Evolutionary conservation across 2,113 vertebrate genomes (phyloP), one percentile per base, ranked within the genome.

Genomic region (Leptodactylus fuscus): DNA sequence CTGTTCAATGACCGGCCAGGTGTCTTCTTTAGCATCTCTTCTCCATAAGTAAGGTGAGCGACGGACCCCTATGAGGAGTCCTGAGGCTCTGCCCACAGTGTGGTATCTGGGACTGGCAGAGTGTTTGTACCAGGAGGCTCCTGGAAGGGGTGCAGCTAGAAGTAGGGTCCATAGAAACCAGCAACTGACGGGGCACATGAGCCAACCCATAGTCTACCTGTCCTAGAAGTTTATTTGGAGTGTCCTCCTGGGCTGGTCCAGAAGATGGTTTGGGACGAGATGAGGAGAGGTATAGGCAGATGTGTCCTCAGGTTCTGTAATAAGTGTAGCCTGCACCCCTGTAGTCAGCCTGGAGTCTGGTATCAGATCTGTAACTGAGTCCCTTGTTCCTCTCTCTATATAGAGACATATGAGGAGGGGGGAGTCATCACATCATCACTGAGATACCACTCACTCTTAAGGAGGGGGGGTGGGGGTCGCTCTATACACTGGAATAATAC

Each of bases 1-100:
- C 49, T 73, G 76, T 36, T 41, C 36, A n/a, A 12, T 34, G 6
- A 36, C 55, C 29, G 34, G 9, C 20, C 12, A 36, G 11, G 32
- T 41, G 34, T 62, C 41, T 53, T 10, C 51, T 22, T 4, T 65
- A 70, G 87, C 24, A 10, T 86, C 84, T 62, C 89, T 85, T 55
- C 90, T 89, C 91, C 91, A 90, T 60, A 89, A 13, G 86, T 90
- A 91, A 0, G 93, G 92, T 1, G 91, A 92, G 46, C 91, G 90
- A 22, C 92, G 88, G 76, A 92, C 83, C 1, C 92, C 92, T 88
- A 92, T 74, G 24, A 93, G 90, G 62, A 93, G 89, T 49, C 92
- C 92, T 0, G 93, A 91, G 18, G 93, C 91, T 10, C 92, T 90
- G 1, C 93, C 93, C 88, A 93, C 92, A 0, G 91, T 92, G 87